Evolutionary conservation across 2,888 invertebrate species (phyloP), one percentile per base, ranked within the genome.

Genomic region (Nomada fucata): DNA sequence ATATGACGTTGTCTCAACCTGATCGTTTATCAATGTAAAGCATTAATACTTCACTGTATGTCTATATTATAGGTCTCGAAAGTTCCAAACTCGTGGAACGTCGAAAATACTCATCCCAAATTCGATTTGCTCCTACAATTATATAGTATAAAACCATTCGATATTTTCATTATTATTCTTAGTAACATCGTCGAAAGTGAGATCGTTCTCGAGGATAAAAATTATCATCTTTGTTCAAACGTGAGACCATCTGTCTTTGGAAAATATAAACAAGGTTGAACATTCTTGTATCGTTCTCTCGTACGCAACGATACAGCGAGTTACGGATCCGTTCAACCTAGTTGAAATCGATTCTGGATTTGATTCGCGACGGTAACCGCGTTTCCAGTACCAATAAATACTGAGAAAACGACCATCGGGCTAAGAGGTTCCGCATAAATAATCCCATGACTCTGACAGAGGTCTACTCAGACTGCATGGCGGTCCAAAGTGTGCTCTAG

Each of bases 391-490:
- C 76, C 82, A 86, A 89, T 88, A 89, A 89, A 88, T 89, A 89
- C 81, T 61, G 79, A 77, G 83, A 42, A 88, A 86, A 85, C 83
- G 86, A 81, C 82, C 86, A 83, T 85, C 77, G 87, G 68, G 82
- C 80, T 77, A 86, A 87, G 86, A 85, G 85, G 78, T 68, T 44
- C 50, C 79, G 85, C 87, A 86, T 89, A 90, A 90, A 90, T 88
- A 89, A 88, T 90, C 83, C 85, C 79, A 73, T 90, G 90, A 89
- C 83, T 89, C 83, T 89, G 90, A 89, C 90, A 90, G 87, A 71
- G 65, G 72, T 75, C 77, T 84, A 75, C 77, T 72, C 86, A 83
- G 86, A 63, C 86, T 77, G 81, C 81, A 74, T 78, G 85, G 86
- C 80, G 79, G 83, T 88, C 86, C 85, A 82, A 83, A 85, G 87